Percentiles rank a stretch among this genome's conserved stretches.
Conservation (phyloP, 2,113 vertebrate species). For the Crotalus helleri region DNA sequence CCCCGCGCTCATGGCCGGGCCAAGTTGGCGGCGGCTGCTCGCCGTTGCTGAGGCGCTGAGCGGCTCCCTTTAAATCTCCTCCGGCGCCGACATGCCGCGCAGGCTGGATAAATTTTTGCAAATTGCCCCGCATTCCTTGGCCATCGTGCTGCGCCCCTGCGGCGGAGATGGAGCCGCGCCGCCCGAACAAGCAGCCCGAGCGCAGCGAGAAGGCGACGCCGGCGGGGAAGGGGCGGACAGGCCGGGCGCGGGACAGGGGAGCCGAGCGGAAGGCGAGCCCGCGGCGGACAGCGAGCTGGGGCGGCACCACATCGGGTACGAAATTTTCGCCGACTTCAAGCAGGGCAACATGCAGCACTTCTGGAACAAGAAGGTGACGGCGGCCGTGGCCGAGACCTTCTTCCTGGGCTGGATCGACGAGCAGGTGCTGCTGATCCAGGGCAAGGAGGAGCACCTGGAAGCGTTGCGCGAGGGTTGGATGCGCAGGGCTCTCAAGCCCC, state of each 20-base stretch:
- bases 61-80: neutral
- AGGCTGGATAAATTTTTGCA: slow-evolving; percentile 86
- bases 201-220: slow-evolving; percentile 41
- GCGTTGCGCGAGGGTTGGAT: slow-evolving; percentile 92
- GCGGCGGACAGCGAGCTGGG: slow-evolving; percentile 70
- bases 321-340: slow-evolving; percentile 97
- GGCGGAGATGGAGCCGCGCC: slow-evolving; percentile 22
- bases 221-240: slow-evolving; percentile 29
- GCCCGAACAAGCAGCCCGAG: neutral
- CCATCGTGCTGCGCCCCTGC: slow-evolving; percentile 82
- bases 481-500: slow-evolving; percentile 86
- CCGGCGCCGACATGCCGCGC: slow-evolving; percentile 32
- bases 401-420: slow-evolving; percentile 98
- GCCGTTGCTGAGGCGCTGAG: neutral
- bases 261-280: neutral
- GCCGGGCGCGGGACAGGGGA: neutral
- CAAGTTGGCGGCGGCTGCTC: neutral
- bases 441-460: slow-evolving; percentile 92
- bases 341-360: slow-evolving; percentile 90
- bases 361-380: slow-evolving; percentile 89
- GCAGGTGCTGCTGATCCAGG: slow-evolving; percentile 92
- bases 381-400: slow-evolving; percentile 90
- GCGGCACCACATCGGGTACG: slow-evolving; percentile 88
- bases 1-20: neutral
- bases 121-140: slow-evolving; percentile 92